A percentile compares a stretch with the other conserved stretches of the same genome.
phyloP scores from a whole-genome alignment of 2,888 invertebrate genomes.

The Morinoia aosen region DNA sequence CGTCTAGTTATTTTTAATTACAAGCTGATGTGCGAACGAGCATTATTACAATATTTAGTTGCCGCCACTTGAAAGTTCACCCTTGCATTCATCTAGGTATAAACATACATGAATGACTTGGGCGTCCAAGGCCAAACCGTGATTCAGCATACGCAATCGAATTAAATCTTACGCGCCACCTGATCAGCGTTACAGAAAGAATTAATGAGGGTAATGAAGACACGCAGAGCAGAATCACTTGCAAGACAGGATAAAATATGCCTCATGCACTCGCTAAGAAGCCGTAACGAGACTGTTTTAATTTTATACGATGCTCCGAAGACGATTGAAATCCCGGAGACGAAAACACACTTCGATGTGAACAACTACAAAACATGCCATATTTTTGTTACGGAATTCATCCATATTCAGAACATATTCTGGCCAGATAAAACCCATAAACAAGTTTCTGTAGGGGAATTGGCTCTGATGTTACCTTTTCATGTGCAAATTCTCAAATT shows the following conservation, averaged over 20 bases:
- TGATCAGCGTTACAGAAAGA: background rate
- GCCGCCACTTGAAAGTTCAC: background rate
- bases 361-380: background rate
- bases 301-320: background rate
- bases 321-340: background rate
- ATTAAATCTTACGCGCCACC: background rate
- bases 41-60: background rate
- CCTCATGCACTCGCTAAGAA: background rate
- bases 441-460: background rate
- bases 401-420: background rate
- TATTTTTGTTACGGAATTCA: background rate
- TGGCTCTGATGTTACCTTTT: too few relatives aligned
- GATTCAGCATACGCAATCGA: background rate
- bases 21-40: background rate
- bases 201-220: background rate
- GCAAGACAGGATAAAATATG: background rate
- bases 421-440: background rate
- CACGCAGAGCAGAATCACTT: background rate
- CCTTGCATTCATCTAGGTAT: background rate
- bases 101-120: background rate
- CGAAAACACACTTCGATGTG: background rate
- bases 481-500: too few relatives aligned
- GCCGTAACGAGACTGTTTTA: background rate
- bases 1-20: background rate
- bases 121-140: background rate